A percentile compares a stretch with the other conserved stretches of the same genome.
phyloP scores from a whole-genome alignment of 2,888 invertebrate species.

The Liodrosophila aerea region DNA sequence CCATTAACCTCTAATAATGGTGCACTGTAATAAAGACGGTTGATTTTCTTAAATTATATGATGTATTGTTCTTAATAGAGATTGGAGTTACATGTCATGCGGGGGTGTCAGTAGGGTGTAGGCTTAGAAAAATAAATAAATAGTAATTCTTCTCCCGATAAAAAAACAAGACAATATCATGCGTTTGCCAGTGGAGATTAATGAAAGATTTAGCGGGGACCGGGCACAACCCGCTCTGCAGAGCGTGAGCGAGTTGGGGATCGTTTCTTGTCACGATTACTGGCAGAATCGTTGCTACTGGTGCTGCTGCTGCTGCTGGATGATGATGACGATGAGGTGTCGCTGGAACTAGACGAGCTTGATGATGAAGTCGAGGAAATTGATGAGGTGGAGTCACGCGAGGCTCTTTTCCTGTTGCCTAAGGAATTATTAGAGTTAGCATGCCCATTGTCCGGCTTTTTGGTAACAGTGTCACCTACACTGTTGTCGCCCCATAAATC shows the following conservation, averaged over 20 bases:
- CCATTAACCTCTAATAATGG: slow-evolving; percentile 36
- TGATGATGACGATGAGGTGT: slow-evolving; percentile 49
- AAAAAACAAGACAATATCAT: slow-evolving; percentile 26
- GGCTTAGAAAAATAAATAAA: slow-evolving; percentile 68
- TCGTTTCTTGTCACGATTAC: slow-evolving; percentile 48
- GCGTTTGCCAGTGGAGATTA: slow-evolving; percentile 21
- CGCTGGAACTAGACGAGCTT: slow-evolving; percentile 62
- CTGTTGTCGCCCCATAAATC: slow-evolving; percentile 88
- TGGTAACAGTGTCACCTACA: slow-evolving; percentile 45
- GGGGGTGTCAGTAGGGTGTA: slow-evolving; percentile 34
- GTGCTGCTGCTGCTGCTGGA: slow-evolving; percentile 50
- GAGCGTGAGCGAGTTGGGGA: slow-evolving; percentile 45
- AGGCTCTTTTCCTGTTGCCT: slow-evolving; percentile 46
- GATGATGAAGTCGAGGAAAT: slow-evolving; percentile 73
- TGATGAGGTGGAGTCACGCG: slow-evolving; percentile 71
- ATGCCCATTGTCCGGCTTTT: slow-evolving; percentile 46
- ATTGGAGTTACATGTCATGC: slow-evolving; percentile 53
- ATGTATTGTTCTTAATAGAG: slow-evolving; percentile 47
- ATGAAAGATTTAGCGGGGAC: slow-evolving; percentile 20
- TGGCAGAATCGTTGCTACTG: slow-evolving; percentile 41
- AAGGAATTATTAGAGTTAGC: slow-evolving; percentile 23
- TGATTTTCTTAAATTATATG: slow-evolving; percentile 58
- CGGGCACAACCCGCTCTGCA: slow-evolving; percentile 9
- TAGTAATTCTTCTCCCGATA: slow-evolving; percentile 24
- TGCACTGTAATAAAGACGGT: slow-evolving; percentile 43